Conservation (phyloP, 1,140 invertebrate species). For the Nilaparvata lugens region DNA sequence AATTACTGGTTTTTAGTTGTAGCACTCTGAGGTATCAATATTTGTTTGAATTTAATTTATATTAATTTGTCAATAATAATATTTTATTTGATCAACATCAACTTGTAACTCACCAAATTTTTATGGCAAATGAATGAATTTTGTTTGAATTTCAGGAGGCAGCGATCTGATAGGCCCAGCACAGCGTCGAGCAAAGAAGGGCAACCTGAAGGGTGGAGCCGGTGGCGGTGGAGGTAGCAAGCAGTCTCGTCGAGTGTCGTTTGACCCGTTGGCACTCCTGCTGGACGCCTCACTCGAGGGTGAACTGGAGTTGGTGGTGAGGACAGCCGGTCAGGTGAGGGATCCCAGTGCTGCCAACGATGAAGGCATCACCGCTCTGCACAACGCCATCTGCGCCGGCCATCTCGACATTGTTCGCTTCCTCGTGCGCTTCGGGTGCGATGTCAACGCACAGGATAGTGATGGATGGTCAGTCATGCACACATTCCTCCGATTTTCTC, state of each 20-base stretch:
- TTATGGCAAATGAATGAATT: no score
- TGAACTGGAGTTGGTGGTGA: slow-evolving; percentile 92
- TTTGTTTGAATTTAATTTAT: no score
- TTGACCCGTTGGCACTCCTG: slow-evolving; percentile 92
- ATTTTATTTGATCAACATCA: not conserved
- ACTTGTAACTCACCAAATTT: no score
- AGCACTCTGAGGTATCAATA: no score
- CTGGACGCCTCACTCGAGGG: slow-evolving; percentile 97
- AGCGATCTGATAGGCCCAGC: slow-evolving; percentile 8
- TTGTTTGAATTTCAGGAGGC: not conserved
- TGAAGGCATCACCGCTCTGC: slow-evolving; percentile 95
- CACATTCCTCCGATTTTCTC: not conserved
- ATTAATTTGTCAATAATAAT: not conserved
- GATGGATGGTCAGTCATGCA: slow-evolving; percentile 74
- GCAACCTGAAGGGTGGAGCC: slow-evolving; percentile 3
- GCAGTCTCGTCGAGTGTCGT: slow-evolving; percentile 77
- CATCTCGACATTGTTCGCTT: slow-evolving; percentile 98
- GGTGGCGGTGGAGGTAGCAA: slow-evolving; percentile 49
- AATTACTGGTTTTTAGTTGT: no score
- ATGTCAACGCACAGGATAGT: slow-evolving; percentile 97
- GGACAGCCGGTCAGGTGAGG: slow-evolving; percentile 82
- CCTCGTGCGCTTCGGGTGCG: slow-evolving; percentile 94
- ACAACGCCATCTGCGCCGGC: slow-evolving; percentile 98
- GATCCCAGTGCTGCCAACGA: slow-evolving; percentile 38
- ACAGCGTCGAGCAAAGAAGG: slow-evolving; percentile 19